A percentile compares a stretch with the other conserved stretches of the same genome.
Conservation (phyloP, 2,888 invertebrate species). For the Trachelus tabidus region DNA sequence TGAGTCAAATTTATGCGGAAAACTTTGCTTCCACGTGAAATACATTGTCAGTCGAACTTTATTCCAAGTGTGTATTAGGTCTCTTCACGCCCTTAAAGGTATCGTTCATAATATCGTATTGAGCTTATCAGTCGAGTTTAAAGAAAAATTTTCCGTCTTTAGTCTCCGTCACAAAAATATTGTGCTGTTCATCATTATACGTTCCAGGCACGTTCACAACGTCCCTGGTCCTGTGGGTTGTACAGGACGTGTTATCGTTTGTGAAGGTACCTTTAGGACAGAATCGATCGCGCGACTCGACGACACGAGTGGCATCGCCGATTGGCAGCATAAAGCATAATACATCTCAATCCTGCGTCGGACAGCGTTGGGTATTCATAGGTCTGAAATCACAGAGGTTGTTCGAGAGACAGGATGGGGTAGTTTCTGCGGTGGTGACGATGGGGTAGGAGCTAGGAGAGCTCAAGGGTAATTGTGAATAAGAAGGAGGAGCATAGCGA, state of each 20-base stretch:
- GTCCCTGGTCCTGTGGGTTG: not conserved
- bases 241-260: not conserved
- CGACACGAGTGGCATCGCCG: not conserved
- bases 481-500: not conserved
- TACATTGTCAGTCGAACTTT: not conserved
- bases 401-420: not conserved
- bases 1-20: not conserved
- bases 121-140: not conserved
- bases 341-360: slow-evolving; percentile 14
- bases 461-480: not conserved
- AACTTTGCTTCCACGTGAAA: not conserved
- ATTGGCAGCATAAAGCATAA: not conserved
- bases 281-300: not conserved
- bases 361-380: slow-evolving; percentile 15
- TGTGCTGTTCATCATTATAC: not conserved
- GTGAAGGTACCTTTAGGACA: not conserved
- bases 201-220: not conserved
- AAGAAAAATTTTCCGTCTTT: not conserved
- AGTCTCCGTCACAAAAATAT: not conserved
- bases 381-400: slow-evolving; percentile 7
- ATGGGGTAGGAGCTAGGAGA: not conserved
- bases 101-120: not conserved
- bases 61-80: not conserved
- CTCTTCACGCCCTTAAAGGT: not conserved
- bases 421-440: not conserved